Base-by-base conservation (phyloP, 1,140 invertebrate species). In the Tetraneura akinire region DNA sequence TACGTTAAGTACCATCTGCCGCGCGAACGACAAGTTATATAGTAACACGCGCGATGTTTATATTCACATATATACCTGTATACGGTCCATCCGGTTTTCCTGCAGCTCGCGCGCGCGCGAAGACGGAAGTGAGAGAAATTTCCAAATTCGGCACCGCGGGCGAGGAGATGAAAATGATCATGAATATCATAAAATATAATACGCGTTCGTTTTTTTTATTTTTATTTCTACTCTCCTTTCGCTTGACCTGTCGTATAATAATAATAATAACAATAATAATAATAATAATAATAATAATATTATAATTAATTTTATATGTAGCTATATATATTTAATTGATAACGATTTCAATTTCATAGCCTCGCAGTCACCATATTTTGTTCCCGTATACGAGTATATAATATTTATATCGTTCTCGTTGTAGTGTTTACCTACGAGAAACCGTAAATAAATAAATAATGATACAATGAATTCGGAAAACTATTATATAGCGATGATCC, bases 111-210 rank as follows among this genome's bases (percentile, higher is more conserved):
- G 10, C 68, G 23, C 45, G 47, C 45, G 68, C 68, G 23, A 5
- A 23, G 49, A 37, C n/a, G n/a, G n/a, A 13, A 10, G 45, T 8
- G 68, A 71, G 45, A 71, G 68, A 71, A 71, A 71, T 71, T 71
- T 71, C 68, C 68, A 29, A 71, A 71, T 71, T 71, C 47, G 68
- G 9, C 45, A 16, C 68, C 68, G 23, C 45, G 47, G 68, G 68
- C 68, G 23, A 5, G 45, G 49, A 37, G 32, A 66, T 26, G 68
- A 71, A 71, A 71, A 71, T 13, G 4, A 14, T 64, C 29, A n/a
- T n/a, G 62, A n/a, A 64, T 21, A 42, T n/a, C n/a, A n/a, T n/a
- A n/a, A 16, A 37, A 29, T 10, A 8, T 14, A 3, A 18, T 18
- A 14, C 23, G 51, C 2, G 55, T 1, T 5, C 42, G 21, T 23